Evolutionary conservation across 2,113 vertebrate genomes (phyloP), one percentile per base, ranked within the genome.

Genomic region (Istiophorus platypterus): DNA sequence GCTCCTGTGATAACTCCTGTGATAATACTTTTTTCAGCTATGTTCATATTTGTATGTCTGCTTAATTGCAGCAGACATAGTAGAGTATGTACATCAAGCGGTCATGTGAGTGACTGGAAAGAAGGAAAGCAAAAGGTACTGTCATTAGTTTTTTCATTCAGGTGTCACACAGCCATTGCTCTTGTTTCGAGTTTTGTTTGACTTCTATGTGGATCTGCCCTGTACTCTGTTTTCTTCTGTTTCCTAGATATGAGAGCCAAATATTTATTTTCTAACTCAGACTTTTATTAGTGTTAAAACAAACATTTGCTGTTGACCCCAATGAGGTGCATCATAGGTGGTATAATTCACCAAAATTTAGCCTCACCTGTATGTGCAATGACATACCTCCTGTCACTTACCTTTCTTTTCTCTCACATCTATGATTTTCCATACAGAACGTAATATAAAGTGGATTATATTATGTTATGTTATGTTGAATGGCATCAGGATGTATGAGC

Each of bases 191-290:
- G 66, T 69, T 80, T 52, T 68, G 51, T 72, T 73, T 37, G 41
- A 72, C 65, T 80, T 80, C 83, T 84, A 49, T 41, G 0, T 62
- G 37, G 84, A 65, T 67, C 39, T 18, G 69, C 72, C 79, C 79
- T 67, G 29, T 88, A 85, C 73, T 82, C 79, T 89, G 77, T 88
- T 89, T 82, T 78, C 51, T 67, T 80, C 47, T 6, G 20, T 66
- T 83, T 72, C 24, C 72, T 37, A 69, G 67, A 71, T 63, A 74
- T 80, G 57, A 49, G 73, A 74, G 63, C 63, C 13, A 29, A 64
- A 81, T 86, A 61, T 83, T 83, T 84, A 69, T 82, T 85, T 89
- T 81, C 45, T 45, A 52, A 52, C 76, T 73, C 12, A 1, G 24
- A 49, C 54, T 68, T 34, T 66, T 72, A 12, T 65, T 79, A n/a